These are phyloP conservation scores for Taenioides sp. DNA, from an alignment of 2,797 vertebrate species.

Conservation along the genomic window DNA sequence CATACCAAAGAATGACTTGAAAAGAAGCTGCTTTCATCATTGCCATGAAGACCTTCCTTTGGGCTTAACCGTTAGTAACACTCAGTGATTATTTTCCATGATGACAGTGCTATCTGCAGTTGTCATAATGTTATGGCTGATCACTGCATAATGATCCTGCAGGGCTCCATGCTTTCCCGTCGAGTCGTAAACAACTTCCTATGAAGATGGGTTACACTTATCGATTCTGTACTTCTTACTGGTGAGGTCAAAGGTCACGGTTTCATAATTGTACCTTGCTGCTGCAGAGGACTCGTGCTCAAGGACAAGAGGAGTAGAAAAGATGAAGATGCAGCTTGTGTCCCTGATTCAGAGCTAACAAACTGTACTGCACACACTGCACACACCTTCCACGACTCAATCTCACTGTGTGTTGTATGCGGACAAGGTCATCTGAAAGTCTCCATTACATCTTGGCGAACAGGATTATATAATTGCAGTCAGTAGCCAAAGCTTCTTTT, in stretches of 20 bases:
- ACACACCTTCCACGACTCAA: constrained; percentile 28
- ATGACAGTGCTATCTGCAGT: not conserved
- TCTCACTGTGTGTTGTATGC: constrained; percentile 33
- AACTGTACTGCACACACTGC: constrained; percentile 17
- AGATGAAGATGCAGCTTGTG: constrained; percentile 1
- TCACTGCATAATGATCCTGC: not conserved
- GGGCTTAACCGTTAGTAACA: not conserved
- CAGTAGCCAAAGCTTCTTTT: constrained; percentile 59
- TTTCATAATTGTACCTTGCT: constrained; percentile 13
- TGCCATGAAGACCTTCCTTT: too few species aligned
- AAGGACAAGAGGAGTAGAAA: not conserved
- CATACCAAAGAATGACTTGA: too few species aligned
- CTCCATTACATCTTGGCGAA: constrained; percentile 57
- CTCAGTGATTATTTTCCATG: not conserved
- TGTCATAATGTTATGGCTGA: not conserved
- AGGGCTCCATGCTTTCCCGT: not conserved
- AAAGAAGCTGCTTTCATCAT: too few species aligned
- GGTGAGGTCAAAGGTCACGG: constrained; percentile 34
- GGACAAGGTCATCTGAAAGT: constrained; percentile 59
- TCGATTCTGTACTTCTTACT: constrained; percentile 31
- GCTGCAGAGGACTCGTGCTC: constrained; percentile 1
- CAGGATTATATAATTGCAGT: constrained; percentile 59
- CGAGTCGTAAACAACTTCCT: constrained; percentile 18
- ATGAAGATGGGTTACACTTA: constrained; percentile 30
- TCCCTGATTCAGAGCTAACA: constrained; percentile 23